Conservation (phyloP, 2,888 invertebrate species). For the Ethmia dodecea region DNA sequence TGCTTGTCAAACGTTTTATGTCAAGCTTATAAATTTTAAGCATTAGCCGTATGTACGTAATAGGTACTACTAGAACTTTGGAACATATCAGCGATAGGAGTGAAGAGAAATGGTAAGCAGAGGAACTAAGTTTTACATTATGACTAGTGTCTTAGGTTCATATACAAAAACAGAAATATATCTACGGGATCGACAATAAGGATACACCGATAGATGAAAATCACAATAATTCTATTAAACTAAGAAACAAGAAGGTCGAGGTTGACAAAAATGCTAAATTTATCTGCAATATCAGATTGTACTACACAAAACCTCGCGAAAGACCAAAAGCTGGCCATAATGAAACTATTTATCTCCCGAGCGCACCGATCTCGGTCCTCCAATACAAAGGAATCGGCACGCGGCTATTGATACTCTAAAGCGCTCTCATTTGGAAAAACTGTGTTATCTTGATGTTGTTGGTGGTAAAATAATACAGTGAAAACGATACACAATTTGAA, state of each 20-base stretch:
- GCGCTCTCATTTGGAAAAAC: not conserved
- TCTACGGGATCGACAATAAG: too few relatives aligned
- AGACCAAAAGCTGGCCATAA: constrained; percentile 61
- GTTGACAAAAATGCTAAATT: not conserved
- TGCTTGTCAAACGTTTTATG: constrained; percentile 1
- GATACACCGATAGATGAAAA: too few relatives aligned
- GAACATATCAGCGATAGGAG: too few relatives aligned
- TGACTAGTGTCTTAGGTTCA: too few relatives aligned
- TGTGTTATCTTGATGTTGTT: too few relatives aligned
- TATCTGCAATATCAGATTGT: constrained; percentile 26
- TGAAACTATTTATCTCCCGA: constrained; percentile 69
- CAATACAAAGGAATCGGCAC: constrained; percentile 32
- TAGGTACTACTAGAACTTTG: not conserved
- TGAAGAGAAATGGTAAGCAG: too few relatives aligned
- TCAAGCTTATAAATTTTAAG: constrained; percentile 3
- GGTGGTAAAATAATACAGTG: too few relatives aligned
- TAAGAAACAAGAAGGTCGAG: not conserved
- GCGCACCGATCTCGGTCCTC: constrained; percentile 45
- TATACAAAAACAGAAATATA: too few relatives aligned
- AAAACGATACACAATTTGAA: too few relatives aligned
- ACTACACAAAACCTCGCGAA: constrained; percentile 36
- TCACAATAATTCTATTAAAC: too few relatives aligned
- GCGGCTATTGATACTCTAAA: constrained; percentile 21
- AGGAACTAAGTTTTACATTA: too few relatives aligned
- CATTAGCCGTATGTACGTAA: too few relatives aligned